Evolutionary conservation across 1,140 invertebrate genomes (phyloP).

Genomic region (Arion vulgaris): DNA sequence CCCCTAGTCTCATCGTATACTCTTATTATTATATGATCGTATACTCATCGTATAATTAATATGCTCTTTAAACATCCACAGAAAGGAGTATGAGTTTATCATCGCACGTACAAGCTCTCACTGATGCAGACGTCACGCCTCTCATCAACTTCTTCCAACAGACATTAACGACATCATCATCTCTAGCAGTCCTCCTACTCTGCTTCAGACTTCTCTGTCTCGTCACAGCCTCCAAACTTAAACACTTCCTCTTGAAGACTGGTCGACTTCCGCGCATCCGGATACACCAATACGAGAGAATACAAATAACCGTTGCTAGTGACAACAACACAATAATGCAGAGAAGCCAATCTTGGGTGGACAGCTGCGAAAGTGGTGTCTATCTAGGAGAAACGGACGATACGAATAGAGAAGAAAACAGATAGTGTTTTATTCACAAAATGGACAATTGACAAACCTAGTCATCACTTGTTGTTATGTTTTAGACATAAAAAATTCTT

Average conservation of each 20-base stretch:
- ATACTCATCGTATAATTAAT: too few species aligned
- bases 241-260: constrained; percentile 52
- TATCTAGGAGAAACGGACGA: constrained; percentile 53
- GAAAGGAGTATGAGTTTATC: too few species aligned
- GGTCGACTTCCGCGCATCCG: constrained; percentile 46
- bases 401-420: constrained; percentile 15
- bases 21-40: too few species aligned
- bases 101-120: too few species aligned
- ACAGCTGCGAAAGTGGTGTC: constrained; percentile 63
- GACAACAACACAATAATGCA: constrained; percentile 47
- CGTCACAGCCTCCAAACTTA: constrained; percentile 43
- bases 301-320: constrained; percentile 41
- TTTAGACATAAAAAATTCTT: too few species aligned
- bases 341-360: constrained; percentile 57
- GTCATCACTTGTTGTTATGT: too few species aligned
- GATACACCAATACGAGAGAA: constrained; percentile 53
- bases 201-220: constrained; percentile 21
- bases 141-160: constrained; percentile 40
- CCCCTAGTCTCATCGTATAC: too few species aligned
- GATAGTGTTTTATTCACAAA: too few species aligned
- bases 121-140: too few species aligned
- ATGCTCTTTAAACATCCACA: too few species aligned
- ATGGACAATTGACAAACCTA: too few species aligned
- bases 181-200: background rate
- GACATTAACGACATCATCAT: background rate